These are phyloP conservation scores for Gymnocheta viridis DNA, from an alignment of 2,888 invertebrate species.

Conservation along the genomic window DNA sequence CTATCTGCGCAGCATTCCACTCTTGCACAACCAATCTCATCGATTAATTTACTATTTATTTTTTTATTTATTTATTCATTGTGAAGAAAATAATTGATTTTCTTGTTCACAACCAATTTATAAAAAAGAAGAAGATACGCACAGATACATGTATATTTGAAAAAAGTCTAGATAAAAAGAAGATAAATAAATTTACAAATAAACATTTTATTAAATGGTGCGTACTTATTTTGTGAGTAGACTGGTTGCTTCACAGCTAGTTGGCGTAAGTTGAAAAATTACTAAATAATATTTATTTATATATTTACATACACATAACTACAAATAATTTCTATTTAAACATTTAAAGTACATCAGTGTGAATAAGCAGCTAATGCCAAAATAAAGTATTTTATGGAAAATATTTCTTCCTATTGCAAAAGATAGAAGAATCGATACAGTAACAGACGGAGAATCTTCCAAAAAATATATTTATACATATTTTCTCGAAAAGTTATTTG, in stretches of 20 bases:
- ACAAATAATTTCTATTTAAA: slow-evolving; percentile 25
- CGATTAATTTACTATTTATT: slow-evolving; percentile 39
- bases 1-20: not conserved
- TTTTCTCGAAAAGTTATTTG: no score
- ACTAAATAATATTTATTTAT: slow-evolving; percentile 18
- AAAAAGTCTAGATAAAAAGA: slow-evolving; percentile 3
- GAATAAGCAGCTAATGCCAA: not conserved
- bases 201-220: slow-evolving; percentile 53
- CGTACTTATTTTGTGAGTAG: slow-evolving; percentile 8
- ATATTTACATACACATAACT: not conserved
- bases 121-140: not conserved
- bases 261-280: slow-evolving; percentile 20
- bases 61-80: slow-evolving; percentile 46
- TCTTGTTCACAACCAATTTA: slow-evolving; percentile 3
- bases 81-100: slow-evolving; percentile 54
- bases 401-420: no score
- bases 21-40: not conserved
- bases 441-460: no score
- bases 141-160: not conserved
- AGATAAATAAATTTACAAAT: slow-evolving; percentile 46
- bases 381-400: not conserved
- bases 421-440: no score
- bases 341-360: not conserved
- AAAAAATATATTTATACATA: no score
- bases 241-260: slow-evolving; percentile 9